A percentile compares a stretch with the other conserved stretches of the same genome.
Evolutionary conservation across 1,140 invertebrate genomes (phyloP).

Genomic region (Propsilocerus akamusi): DNA sequence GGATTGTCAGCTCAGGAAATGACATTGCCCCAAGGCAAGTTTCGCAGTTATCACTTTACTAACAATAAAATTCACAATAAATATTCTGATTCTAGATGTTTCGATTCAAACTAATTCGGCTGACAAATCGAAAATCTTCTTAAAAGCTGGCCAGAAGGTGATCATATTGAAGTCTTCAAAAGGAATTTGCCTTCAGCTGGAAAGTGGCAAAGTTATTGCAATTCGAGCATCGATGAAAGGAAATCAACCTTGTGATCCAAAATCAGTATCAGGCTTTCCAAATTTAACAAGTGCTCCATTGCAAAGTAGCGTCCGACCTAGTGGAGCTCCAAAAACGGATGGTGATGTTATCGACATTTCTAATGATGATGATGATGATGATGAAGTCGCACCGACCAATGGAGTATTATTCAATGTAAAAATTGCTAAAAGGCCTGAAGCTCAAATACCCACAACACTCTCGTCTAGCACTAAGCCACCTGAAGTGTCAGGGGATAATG

Average conservation of each 20-base stretch:
- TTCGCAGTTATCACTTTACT: constrained; percentile 1
- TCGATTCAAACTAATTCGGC: constrained; percentile 80
- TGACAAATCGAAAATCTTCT: constrained; percentile 66
- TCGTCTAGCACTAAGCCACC: neutral
- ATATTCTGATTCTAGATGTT: constrained; percentile 42
- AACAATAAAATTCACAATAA: neutral
- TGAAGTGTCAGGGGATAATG: neutral
- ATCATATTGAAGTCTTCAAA: constrained; percentile 87
- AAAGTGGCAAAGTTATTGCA: constrained; percentile 93
- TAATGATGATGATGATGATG: neutral
- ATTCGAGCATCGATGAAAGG: constrained; percentile 62
- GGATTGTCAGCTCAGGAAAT: constrained; percentile 90
- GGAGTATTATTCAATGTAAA: neutral
- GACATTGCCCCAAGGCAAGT: constrained; percentile 60
- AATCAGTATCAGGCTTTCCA: constrained; percentile 11
- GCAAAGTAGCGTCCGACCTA: neutral
- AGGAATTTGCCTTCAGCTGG: constrained; percentile 87
- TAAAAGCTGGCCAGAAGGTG: constrained; percentile 83
- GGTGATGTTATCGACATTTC: neutral
- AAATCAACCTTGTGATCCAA: constrained; percentile 38
- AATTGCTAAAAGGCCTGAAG: neutral
- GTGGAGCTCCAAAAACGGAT: constrained; percentile 8
- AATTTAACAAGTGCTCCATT: neutral
- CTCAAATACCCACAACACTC: neutral
- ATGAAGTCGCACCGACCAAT: neutral